phyloP scores from a whole-genome alignment of 2,888 invertebrate species.

The Branchipolynoe longqiensis region DNA sequence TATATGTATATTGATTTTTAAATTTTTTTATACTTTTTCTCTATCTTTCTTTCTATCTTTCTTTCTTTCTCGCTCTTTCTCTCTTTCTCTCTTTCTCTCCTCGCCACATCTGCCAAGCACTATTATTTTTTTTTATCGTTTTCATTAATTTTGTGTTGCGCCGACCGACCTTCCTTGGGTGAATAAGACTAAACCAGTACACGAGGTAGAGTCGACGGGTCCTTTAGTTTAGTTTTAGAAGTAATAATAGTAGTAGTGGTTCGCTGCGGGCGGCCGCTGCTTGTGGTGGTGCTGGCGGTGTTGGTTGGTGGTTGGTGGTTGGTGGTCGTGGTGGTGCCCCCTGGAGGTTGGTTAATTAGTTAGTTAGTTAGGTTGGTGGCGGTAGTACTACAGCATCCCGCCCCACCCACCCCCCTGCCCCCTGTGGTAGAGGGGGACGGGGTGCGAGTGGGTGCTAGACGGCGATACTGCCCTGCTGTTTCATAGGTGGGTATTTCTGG shows the following conservation, averaged over 20 bases:
- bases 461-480: conserved; percentile 78
- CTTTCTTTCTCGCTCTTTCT: no score
- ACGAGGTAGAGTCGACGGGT: conserved; percentile 11
- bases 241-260: background rate
- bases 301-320: conserved; percentile 7
- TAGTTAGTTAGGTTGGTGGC: background rate
- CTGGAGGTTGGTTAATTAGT: background rate
- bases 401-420: background rate
- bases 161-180: conserved; percentile 17
- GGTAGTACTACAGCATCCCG: conserved; percentile 18
- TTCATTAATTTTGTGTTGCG: no score
- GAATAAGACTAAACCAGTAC: conserved; percentile 31
- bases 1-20: conserved; percentile 57
- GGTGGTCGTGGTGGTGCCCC: conserved; percentile 46
- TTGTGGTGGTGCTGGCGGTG: background rate
- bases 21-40: no score
- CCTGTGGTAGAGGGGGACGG: no score
- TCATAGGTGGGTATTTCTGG: conserved; percentile 69
- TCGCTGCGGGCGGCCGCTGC: no score
- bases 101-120: no score
- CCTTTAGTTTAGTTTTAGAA: background rate
- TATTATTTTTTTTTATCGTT: no score
- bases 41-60: no score
- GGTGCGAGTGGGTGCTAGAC: conserved; percentile 71
- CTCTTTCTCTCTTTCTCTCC: no score